Percentiles rank a stretch among this genome's conserved stretches.
phyloP scores from a whole-genome alignment of 2,888 invertebrate species.

The Diarsia dahlii region DNA sequence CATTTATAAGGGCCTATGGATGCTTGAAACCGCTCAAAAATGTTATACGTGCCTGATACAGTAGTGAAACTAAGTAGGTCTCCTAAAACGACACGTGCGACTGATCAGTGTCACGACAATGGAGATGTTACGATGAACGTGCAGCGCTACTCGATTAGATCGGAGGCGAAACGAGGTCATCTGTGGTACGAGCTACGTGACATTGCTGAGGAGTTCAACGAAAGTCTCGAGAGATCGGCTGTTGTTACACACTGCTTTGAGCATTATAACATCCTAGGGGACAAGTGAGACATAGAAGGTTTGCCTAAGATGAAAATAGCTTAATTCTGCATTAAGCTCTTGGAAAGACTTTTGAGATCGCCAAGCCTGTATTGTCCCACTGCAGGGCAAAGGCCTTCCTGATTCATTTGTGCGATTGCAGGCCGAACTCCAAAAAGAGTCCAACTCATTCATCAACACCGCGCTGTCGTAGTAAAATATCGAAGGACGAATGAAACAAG shows the following conservation, averaged over 20 bases:
- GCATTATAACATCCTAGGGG: neutral
- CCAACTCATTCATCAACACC: too few species aligned
- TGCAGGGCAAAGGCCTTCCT: too few species aligned
- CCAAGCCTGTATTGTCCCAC: too few species aligned
- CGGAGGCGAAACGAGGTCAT: slow-evolving; percentile 40
- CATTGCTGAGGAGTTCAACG: slow-evolving; percentile 27
- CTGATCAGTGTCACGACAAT: slow-evolving; percentile 61
- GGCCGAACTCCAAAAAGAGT: too few species aligned
- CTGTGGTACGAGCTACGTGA: slow-evolving; percentile 45
- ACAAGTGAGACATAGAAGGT: too few species aligned
- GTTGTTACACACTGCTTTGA: neutral
- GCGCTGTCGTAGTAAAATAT: neutral
- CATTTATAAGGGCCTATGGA: neutral
- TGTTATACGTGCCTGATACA: slow-evolving; percentile 3
- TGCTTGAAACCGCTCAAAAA: neutral
- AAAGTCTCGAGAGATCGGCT: slow-evolving; percentile 41
- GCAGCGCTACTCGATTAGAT: slow-evolving; percentile 56
- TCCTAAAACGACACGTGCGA: slow-evolving; percentile 53
- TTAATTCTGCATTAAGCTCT: neutral
- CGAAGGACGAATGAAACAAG: neutral
- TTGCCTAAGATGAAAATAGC: neutral
- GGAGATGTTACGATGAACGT: slow-evolving; percentile 55
- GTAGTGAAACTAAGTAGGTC: slow-evolving; percentile 40
- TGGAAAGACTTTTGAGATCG: neutral
- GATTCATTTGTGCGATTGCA: too few species aligned